Evolutionary conservation across 2,888 invertebrate genomes (phyloP).

Genomic region (Nephrotoma flavescens): DNA sequence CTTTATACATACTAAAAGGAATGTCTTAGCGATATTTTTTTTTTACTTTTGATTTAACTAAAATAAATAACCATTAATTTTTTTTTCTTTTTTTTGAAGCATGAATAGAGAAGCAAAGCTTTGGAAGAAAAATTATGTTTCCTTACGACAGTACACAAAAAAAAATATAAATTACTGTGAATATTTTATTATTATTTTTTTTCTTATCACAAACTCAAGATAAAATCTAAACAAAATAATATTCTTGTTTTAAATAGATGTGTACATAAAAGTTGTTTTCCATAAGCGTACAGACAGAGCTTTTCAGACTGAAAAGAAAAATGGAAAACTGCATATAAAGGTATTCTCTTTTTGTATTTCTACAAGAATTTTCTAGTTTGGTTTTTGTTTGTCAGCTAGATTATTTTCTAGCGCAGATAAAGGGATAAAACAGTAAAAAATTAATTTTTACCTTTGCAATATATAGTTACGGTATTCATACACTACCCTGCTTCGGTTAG

Average conservation of each 20-base stretch:
- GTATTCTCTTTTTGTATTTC: neutral
- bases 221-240: neutral
- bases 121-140: neutral
- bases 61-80: neutral
- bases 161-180: neutral
- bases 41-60: neutral
- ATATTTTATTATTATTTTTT: neutral
- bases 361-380: neutral
- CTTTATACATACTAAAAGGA: neutral
- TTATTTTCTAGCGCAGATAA: neutral
- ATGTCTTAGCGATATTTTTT: neutral
- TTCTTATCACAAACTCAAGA: neutral
- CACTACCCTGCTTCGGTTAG: neutral
- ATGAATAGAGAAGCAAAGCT: neutral
- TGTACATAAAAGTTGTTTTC: neutral
- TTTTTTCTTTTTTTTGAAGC: neutral
- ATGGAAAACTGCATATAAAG: neutral
- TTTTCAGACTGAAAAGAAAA: neutral
- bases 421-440: neutral
- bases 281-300: neutral
- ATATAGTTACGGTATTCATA: neutral
- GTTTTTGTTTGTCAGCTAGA: neutral
- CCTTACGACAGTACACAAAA: neutral
- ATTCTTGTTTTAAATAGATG: neutral
- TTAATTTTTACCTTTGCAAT: neutral